Conservation (phyloP, 2,888 invertebrate genomes). For the Ariolimax columbianus region DNA sequence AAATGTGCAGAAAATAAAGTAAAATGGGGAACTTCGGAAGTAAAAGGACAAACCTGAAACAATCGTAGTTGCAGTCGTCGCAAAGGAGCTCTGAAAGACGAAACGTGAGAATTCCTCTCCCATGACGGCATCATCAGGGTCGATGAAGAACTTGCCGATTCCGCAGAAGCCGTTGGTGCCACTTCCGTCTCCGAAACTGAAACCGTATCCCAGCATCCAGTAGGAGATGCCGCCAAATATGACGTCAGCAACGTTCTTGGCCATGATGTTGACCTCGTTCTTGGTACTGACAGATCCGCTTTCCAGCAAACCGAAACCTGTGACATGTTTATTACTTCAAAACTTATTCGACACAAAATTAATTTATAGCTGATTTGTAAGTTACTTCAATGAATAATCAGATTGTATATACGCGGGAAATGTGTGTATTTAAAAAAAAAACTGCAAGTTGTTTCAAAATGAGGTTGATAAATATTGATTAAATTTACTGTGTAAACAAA, state of each 20-base stretch:
- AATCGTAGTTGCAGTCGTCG: conserved; percentile 74
- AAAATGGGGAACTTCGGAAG: no score
- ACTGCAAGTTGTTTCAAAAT: no score
- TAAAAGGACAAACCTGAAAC: conserved; percentile 62
- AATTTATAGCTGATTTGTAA: no score
- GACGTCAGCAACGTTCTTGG: conserved; percentile 96
- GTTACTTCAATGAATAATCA: no score
- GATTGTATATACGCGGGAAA: no score
- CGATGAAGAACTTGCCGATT: conserved; percentile 88
- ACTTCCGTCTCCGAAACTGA: conserved; percentile 85
- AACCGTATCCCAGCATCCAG: conserved; percentile 95
- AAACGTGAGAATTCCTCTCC: conserved; percentile 92
- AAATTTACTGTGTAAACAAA: no score
- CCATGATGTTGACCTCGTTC: conserved; percentile 98
- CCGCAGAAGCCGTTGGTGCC: conserved; percentile 89
- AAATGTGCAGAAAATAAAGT: background rate
- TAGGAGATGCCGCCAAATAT: conserved; percentile 94
- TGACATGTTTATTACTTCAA: no score
- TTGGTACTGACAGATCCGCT: conserved; percentile 89
- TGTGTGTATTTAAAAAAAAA: no score
- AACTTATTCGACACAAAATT: no score
- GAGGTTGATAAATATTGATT: no score
- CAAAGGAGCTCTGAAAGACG: conserved; percentile 85
- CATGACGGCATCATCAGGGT: conserved; percentile 84
- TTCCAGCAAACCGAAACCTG: conserved; percentile 95